phyloP scores from a whole-genome alignment of 1,140 invertebrate species.

The Frieseomelitta varia region DNA sequence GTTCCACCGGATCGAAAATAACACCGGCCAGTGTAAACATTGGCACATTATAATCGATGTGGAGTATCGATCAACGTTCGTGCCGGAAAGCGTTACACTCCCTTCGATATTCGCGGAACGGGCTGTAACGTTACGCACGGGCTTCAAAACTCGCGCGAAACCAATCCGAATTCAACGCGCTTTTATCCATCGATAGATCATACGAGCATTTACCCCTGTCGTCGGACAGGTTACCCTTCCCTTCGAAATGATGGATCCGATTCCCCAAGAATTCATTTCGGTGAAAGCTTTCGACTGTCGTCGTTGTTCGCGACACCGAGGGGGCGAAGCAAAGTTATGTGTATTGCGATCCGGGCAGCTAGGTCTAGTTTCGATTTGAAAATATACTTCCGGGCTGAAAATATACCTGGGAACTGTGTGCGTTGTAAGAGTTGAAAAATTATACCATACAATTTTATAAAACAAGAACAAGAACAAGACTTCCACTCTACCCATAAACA shows the following conservation, averaged over 20 bases:
- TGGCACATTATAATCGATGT: slow-evolving; percentile 60
- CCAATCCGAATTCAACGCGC: neutral
- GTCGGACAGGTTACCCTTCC: neutral
- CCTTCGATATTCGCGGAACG: neutral
- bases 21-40: slow-evolving; percentile 58
- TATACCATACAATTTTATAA: too few species aligned
- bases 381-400: neutral
- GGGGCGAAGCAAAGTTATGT: neutral
- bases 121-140: too few species aligned
- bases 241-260: neutral
- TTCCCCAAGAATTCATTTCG: neutral
- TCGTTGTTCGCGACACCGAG: neutral
- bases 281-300: neutral
- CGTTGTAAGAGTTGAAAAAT: too few species aligned
- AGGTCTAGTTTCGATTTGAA: neutral
- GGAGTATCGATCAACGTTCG: slow-evolving; percentile 51
- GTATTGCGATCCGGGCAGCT: neutral
- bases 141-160: too few species aligned
- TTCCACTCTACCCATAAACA: too few species aligned
- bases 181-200: neutral
- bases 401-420: neutral
- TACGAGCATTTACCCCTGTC: neutral
- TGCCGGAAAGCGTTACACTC: neutral
- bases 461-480: too few species aligned
- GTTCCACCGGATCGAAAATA: slow-evolving; percentile 60